Percentiles rank a stretch among this genome's conserved stretches.
Conservation (phyloP, 1,140 invertebrate species). For the Metaphire vulgaris region DNA sequence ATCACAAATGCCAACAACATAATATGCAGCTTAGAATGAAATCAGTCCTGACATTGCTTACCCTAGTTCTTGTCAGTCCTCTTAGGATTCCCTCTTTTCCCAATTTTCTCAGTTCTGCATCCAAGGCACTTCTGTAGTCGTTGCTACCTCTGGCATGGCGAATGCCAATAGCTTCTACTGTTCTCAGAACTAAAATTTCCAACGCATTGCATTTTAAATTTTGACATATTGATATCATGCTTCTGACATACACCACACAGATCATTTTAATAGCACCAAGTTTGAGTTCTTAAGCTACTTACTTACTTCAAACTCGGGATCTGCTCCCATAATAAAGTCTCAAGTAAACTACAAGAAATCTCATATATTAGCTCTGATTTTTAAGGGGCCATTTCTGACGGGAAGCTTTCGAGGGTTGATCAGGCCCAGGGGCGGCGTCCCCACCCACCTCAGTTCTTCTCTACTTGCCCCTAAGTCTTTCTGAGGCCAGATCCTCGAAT, state of each 20-base stretch:
- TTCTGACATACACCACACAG: slow-evolving; percentile 33
- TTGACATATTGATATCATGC: too few relatives aligned
- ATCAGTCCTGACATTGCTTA: neutral
- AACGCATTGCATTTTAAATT: too few relatives aligned
- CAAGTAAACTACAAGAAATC: neutral
- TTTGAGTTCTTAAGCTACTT: neutral
- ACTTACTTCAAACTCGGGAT: neutral
- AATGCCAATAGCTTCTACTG: slow-evolving; percentile 64
- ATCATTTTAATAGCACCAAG: slow-evolving; percentile 11
- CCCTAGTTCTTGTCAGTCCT: slow-evolving; percentile 20
- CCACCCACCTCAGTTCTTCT: neutral
- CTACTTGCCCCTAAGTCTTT: slow-evolving; percentile 68
- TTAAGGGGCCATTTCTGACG: neutral
- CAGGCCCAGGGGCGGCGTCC: neutral
- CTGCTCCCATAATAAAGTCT: neutral
- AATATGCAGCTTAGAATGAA: too few relatives aligned
- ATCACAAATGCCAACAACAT: slow-evolving; percentile 8
- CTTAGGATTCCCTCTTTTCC: slow-evolving; percentile 9
- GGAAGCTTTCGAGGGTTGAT: neutral
- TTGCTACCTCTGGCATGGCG: slow-evolving; percentile 61
- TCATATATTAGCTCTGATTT: neutral
- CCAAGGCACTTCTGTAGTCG: slow-evolving; percentile 66
- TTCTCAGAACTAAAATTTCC: slow-evolving; percentile 63
- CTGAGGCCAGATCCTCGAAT: slow-evolving; percentile 78
- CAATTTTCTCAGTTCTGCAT: slow-evolving; percentile 62